Evolutionary conservation across 1,140 invertebrate genomes (phyloP).

Genomic region (Oreohelix idahoensis): DNA sequence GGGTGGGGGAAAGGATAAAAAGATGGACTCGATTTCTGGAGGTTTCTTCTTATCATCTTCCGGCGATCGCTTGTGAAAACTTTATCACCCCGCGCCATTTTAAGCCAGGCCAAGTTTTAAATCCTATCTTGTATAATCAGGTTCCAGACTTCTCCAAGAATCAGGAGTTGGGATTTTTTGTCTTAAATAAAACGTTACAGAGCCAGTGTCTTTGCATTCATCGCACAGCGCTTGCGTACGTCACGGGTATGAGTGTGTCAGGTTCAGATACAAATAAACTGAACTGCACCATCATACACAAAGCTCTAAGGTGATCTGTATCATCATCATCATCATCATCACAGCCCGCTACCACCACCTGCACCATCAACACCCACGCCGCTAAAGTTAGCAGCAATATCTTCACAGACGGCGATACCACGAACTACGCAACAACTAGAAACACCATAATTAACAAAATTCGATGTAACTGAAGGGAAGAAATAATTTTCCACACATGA

Average conservation of each 20-base stretch:
- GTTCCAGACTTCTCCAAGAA: neutral
- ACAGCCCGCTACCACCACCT: too few relatives aligned
- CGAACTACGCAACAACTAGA: too few relatives aligned
- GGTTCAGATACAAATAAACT: neutral
- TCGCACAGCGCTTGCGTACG: neutral
- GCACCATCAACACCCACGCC: too few relatives aligned
- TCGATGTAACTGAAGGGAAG: too few relatives aligned
- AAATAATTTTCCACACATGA: too few relatives aligned
- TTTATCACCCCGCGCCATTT: conserved; percentile 17
- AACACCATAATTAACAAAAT: too few relatives aligned
- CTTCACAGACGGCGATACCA: too few relatives aligned
- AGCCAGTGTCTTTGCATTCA: neutral
- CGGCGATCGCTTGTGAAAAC: conserved; percentile 9
- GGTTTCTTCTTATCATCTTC: neutral
- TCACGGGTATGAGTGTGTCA: neutral
- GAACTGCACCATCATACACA: neutral
- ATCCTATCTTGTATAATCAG: neutral
- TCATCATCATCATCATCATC: too few relatives aligned
- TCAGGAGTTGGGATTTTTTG: neutral
- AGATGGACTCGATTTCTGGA: neutral
- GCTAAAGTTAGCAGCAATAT: too few relatives aligned
- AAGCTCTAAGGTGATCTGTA: too few relatives aligned
- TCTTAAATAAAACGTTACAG: too few relatives aligned
- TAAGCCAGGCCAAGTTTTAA: neutral
- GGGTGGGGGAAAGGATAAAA: neutral